Evolutionary conservation across 1,140 invertebrate species (phyloP), one percentile per base, ranked within the genome.

Genomic region (Eufriesea mexicana): DNA sequence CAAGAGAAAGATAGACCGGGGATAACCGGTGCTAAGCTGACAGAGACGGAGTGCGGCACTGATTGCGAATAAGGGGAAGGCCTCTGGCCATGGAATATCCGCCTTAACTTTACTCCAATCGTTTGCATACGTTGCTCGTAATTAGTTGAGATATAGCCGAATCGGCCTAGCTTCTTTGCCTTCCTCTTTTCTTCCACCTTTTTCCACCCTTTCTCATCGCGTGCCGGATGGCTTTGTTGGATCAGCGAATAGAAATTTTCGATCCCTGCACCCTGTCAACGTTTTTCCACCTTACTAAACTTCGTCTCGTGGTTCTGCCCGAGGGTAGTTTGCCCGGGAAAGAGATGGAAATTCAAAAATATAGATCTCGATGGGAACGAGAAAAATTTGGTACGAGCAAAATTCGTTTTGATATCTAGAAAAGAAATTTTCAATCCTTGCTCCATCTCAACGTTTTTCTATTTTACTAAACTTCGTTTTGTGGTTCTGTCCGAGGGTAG

Each of bases 21-120:
- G 85, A 83, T 87, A 86, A 70, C 83, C 73, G 86, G 84, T 79
- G 79, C 66, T 89, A 90, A 90, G 89, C 83, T 78, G 89, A 90
- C 90, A 90, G 81, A 88, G 89, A 90, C 84, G 72, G 80, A 90
- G 83, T 83, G 83, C 82, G 79, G 84, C 80, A 71, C 84, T 90
- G 89, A 90, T 90, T 90, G 86, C 86, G 83, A 72, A 73, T 86
- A 84, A 84, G 84, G 83, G 77, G 87, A 90, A 88, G 80, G 84
- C 64, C 81, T 78, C 64, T 62, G 42, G 73, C 75, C 59, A n/a
- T 79, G 68, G 61, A 84, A 71, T 84, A 79, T 77, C 76, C 82
- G 35, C 20, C 82, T 84, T 68, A 72, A 72, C 68, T 84, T 79
- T 72, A 55, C 82, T 79, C 51, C 76, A 72, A 71, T 70, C 59